Percentiles rank a stretch among this genome's conserved stretches.
phyloP scores from a whole-genome alignment of 1,140 invertebrate species.

The Chrysomallon squamiferum region DNA sequence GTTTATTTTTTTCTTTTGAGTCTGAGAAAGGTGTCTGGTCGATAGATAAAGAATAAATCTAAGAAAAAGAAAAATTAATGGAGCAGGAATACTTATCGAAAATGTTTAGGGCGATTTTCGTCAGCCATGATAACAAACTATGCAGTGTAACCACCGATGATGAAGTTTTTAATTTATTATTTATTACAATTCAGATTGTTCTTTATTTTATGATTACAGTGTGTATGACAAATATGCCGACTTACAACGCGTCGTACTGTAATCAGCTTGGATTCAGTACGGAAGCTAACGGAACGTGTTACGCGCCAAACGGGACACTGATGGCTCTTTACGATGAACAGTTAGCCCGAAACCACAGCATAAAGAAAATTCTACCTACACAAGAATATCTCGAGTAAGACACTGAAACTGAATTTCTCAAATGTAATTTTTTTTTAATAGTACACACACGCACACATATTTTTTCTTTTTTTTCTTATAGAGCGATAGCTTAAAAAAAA shows the following conservation, averaged over 20 bases:
- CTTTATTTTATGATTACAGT: too few relatives aligned
- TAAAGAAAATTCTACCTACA: slow-evolving; percentile 31
- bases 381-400: slow-evolving; percentile 47
- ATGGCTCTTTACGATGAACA: slow-evolving; percentile 19
- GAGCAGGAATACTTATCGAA: too few relatives aligned
- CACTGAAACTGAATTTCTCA: neutral
- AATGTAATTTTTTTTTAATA: neutral
- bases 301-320: neutral
- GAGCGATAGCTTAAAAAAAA: neutral
- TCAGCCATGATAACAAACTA: too few relatives aligned
- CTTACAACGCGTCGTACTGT: neutral
- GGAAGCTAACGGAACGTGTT: neutral
- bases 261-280: neutral
- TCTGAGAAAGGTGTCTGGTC: too few relatives aligned
- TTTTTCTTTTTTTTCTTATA: neutral
- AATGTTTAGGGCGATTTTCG: too few relatives aligned
- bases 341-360: slow-evolving; percentile 15
- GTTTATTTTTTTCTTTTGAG: too few relatives aligned
- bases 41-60: too few relatives aligned
- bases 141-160: too few relatives aligned
- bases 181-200: too few relatives aligned
- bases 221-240: neutral
- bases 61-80: too few relatives aligned
- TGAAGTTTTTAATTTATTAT: too few relatives aligned
- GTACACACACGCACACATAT: neutral